phyloP scores from a whole-genome alignment of 2,888 invertebrate genomes.

The Fragum fragum region DNA sequence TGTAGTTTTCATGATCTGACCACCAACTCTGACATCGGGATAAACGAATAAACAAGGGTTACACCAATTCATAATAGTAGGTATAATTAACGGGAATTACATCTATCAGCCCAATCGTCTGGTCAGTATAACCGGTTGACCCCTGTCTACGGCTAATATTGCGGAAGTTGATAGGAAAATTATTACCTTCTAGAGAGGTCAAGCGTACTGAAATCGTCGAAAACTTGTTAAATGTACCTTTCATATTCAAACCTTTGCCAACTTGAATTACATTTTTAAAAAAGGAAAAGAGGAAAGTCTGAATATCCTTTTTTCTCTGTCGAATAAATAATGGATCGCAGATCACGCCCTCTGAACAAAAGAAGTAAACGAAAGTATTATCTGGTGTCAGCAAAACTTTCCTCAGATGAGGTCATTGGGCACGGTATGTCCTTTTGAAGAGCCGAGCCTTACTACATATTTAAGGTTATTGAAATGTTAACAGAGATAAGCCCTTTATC shows the following conservation, averaged over 20 bases:
- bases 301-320: too few relatives aligned
- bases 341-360: too few relatives aligned
- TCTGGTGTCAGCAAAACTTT: background rate
- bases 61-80: background rate
- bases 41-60: too few relatives aligned
- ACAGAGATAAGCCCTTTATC: background rate
- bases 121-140: constrained; percentile 12
- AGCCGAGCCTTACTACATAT: background rate
- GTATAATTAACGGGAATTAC: constrained; percentile 21
- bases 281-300: too few relatives aligned
- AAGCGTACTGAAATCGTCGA: too few relatives aligned
- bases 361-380: too few relatives aligned
- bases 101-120: background rate
- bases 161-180: constrained; percentile 1
- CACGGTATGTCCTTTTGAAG: background rate
- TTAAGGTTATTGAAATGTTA: background rate
- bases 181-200: background rate
- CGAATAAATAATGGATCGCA: too few relatives aligned
- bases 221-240: too few relatives aligned
- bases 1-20: too few relatives aligned
- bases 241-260: too few relatives aligned
- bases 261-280: too few relatives aligned
- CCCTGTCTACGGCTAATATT: background rate
- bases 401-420: background rate
- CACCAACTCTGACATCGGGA: too few relatives aligned